These are phyloP conservation scores for Apis laboriosa DNA, from an alignment of 1,140 invertebrate genomes.

Conservation along the genomic window DNA sequence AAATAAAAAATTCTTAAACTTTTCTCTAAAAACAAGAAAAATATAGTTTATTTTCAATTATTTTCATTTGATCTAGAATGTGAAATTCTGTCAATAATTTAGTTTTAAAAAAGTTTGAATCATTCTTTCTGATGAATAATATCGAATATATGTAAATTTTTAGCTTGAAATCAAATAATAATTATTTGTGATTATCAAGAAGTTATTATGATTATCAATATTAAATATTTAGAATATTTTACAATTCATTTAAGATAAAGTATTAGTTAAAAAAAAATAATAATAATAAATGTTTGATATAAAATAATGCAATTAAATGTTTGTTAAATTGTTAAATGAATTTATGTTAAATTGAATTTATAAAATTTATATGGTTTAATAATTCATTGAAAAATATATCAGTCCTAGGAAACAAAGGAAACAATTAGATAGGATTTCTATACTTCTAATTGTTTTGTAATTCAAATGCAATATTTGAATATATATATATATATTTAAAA, in stretches of 20 bases:
- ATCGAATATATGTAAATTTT: background rate
- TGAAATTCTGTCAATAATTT: background rate
- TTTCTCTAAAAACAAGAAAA: background rate
- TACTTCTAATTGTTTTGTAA: background rate
- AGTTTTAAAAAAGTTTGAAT: background rate
- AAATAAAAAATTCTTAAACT: background rate
- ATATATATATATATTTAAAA: background rate
- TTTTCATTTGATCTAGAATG: background rate
- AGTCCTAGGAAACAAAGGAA: too few relatives aligned
- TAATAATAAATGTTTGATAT: background rate
- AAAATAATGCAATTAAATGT: too few relatives aligned
- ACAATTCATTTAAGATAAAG: too few relatives aligned
- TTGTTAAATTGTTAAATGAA: too few relatives aligned
- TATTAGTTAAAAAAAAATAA: background rate
- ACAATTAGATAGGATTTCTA: background rate
- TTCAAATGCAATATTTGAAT: background rate
- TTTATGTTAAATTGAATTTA: too few relatives aligned
- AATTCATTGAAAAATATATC: background rate
- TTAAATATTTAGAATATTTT: background rate
- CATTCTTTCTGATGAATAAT: rapidly evolving
- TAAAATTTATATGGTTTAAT: background rate
- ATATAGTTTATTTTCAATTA: background rate
- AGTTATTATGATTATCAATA: too few relatives aligned
- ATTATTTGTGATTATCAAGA: background rate
- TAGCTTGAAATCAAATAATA: background rate